phyloP scores from a whole-genome alignment of 2,113 vertebrate genomes.

The Calypte anna region DNA sequence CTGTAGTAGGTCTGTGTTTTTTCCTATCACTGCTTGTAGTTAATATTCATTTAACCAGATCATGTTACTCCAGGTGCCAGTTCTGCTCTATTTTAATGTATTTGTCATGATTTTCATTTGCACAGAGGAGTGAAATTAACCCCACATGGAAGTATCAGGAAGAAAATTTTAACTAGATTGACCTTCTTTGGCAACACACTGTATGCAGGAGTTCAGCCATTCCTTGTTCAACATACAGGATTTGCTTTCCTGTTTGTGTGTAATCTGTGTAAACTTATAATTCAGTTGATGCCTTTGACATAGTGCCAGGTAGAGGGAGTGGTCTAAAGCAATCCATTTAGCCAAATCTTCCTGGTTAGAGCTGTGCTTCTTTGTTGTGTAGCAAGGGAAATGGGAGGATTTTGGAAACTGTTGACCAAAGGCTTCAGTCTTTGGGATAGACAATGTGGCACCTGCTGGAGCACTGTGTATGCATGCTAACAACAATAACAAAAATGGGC shows the following conservation, averaged over 20 bases:
- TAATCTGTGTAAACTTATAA: background rate
- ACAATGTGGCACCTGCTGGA: background rate
- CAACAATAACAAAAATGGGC: background rate
- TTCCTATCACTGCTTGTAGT: background rate
- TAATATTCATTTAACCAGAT: background rate
- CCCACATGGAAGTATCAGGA: background rate
- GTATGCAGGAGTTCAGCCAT: background rate
- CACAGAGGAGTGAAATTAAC: background rate
- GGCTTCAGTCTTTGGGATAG: background rate
- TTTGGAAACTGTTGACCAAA: background rate
- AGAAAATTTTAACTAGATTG: slow-evolving; percentile 23
- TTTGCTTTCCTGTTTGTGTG: background rate
- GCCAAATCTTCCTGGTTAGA: background rate
- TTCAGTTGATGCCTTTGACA: background rate
- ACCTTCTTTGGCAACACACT: background rate
- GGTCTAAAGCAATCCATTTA: background rate
- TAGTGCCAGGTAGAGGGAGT: background rate
- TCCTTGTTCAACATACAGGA: background rate
- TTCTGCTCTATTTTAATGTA: background rate
- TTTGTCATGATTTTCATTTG: background rate
- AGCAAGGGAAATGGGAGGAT: background rate
- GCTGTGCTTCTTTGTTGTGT: background rate
- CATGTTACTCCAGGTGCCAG: background rate
- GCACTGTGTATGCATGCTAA: background rate
- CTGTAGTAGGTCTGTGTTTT: background rate